Evolutionary conservation across 1,140 invertebrate species (phyloP).

Genomic region (Stenopsyche tienmushanensis): DNA sequence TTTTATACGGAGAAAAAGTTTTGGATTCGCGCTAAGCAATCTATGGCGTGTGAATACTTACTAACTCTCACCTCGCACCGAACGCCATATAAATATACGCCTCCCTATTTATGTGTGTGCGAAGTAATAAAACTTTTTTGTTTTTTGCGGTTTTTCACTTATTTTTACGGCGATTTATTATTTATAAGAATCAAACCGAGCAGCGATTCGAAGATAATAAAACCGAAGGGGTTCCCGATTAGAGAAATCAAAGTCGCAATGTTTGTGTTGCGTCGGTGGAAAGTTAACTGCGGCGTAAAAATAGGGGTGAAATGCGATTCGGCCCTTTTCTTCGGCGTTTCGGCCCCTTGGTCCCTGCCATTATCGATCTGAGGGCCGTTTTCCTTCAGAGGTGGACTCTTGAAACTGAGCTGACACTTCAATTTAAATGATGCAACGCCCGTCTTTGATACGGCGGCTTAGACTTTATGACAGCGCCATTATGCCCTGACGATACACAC

Average conservation of each 20-base stretch:
- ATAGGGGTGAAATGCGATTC: background rate
- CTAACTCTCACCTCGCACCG: too few relatives aligned
- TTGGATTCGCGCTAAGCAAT: conserved; percentile 31
- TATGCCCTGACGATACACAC: too few relatives aligned
- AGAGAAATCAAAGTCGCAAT: background rate
- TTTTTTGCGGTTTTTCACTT: conserved; percentile 18
- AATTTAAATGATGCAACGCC: background rate
- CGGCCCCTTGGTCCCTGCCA: background rate
- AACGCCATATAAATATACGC: background rate
- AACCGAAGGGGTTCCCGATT: conserved; percentile 16
- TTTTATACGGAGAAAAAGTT: conserved; percentile 34
- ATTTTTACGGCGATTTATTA: conserved; percentile 29
- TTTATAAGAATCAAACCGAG: conserved; percentile 18
- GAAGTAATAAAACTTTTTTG: conserved; percentile 12
- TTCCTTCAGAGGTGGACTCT: background rate
- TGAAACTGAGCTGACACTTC: background rate
- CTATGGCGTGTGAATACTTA: conserved; percentile 21
- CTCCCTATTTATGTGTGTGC: background rate
- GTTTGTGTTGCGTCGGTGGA: conserved; percentile 16
- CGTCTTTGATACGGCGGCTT: too few relatives aligned
- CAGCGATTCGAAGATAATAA: too few relatives aligned
- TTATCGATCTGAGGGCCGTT: background rate
- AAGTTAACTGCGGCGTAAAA: conserved; percentile 27
- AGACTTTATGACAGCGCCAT: too few relatives aligned
- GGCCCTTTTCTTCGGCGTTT: background rate